Percentiles rank a stretch among this genome's conserved stretches.
phyloP scores from a whole-genome alignment of 2,797 vertebrate species.

The Buphagus erythrorhynchus region DNA sequence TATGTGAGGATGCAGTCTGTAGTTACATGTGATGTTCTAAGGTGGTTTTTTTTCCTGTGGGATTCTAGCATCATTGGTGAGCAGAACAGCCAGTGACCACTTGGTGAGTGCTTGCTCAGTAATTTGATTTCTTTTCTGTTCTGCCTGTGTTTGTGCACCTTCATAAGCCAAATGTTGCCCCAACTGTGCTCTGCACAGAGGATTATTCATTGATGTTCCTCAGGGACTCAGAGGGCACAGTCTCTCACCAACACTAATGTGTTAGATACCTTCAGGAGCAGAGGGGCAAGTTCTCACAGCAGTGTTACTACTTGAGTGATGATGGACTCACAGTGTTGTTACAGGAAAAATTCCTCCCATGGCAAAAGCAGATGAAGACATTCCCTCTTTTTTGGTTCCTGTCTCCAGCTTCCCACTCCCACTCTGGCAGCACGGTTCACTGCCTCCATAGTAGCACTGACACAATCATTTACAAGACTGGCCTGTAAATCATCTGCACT shows the following conservation, averaged over 20 bases:
- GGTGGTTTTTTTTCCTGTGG: background rate
- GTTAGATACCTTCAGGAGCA: background rate
- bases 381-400: background rate
- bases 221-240: background rate
- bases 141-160: background rate
- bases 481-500: background rate
- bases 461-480: background rate
- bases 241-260: background rate
- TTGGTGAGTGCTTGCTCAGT: background rate
- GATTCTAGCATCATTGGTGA: background rate
- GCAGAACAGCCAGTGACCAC: background rate
- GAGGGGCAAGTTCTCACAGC: background rate
- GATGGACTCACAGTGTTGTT: background rate
- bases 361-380: background rate
- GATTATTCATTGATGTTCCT: background rate
- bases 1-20: background rate
- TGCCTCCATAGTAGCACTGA: background rate
- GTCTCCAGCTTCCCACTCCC: background rate
- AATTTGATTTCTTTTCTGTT: background rate
- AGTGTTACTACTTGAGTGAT: background rate
- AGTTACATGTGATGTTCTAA: background rate
- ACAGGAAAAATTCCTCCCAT: background rate
- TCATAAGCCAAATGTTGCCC: background rate
- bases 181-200: background rate
- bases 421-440: background rate